These are phyloP conservation scores for Capitella teleta DNA, from an alignment of 1,140 invertebrate genomes.

Conservation along the genomic window DNA sequence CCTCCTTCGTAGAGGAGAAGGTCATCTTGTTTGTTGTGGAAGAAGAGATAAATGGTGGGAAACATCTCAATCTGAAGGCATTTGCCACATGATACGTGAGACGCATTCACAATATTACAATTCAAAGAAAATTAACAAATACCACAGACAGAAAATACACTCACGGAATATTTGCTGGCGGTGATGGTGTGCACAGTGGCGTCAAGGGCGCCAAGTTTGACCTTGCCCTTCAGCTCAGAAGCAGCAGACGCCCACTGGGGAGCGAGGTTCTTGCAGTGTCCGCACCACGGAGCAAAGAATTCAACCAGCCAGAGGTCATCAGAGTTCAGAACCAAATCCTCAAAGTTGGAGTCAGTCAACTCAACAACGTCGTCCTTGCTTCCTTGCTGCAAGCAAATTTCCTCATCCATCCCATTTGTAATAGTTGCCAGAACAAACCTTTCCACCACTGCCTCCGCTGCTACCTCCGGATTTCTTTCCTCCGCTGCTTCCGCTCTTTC, in stretches of 20 bases:
- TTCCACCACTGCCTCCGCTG: slow-evolving; percentile 13
- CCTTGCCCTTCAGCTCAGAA: slow-evolving; percentile 77
- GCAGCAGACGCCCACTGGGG: slow-evolving; percentile 92
- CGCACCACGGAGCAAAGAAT: slow-evolving; percentile 79
- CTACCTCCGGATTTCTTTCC: slow-evolving; percentile 20
- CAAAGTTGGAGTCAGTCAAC: slow-evolving; percentile 88
- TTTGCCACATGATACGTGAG: too few relatives aligned
- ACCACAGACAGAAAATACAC: too few relatives aligned
- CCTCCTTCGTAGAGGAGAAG: too few relatives aligned
- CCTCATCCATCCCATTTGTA: too few relatives aligned
- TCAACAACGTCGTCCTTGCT: slow-evolving; percentile 72
- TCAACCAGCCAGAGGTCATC: slow-evolving; percentile 93
- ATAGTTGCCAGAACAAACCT: neutral
- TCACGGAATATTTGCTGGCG: slow-evolving; percentile 48
- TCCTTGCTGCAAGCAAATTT: slow-evolving; percentile 20
- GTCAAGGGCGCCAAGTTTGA: slow-evolving; percentile 91
- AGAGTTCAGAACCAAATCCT: slow-evolving; percentile 74
- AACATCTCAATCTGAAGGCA: too few relatives aligned
- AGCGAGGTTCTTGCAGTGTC: slow-evolving; percentile 84
- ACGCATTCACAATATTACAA: too few relatives aligned
- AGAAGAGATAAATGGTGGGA: too few relatives aligned
- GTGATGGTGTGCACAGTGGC: slow-evolving; percentile 79
- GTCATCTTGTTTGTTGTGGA: too few relatives aligned
- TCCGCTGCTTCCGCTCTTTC: slow-evolving; percentile 24
- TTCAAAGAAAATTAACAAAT: too few relatives aligned